These are phyloP conservation scores for Tauraco erythrolophus DNA, from an alignment of 2,113 vertebrate species.

Conservation along the genomic window DNA sequence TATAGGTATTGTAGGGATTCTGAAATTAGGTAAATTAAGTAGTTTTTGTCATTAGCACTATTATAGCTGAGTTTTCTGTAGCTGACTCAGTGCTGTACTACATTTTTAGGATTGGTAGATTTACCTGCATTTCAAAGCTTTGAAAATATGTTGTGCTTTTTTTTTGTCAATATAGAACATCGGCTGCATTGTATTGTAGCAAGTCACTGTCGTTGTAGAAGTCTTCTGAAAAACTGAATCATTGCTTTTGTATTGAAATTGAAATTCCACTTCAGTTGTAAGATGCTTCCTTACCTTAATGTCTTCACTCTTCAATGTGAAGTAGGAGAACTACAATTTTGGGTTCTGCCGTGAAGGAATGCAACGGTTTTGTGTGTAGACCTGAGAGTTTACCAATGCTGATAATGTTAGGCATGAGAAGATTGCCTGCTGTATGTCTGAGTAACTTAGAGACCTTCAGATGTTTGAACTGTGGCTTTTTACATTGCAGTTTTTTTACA, in stretches of 20 bases:
- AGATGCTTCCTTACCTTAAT: not conserved
- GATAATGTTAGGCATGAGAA: not conserved
- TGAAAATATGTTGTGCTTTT: not conserved
- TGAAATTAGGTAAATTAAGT: not conserved
- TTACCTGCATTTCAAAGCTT: not conserved
- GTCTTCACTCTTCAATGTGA: not conserved
- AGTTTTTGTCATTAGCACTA: not conserved
- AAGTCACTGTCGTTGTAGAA: not conserved
- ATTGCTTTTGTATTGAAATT: not conserved
- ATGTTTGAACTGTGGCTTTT: not conserved
- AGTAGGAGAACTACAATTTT: not conserved
- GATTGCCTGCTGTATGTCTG: not conserved
- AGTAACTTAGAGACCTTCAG: not conserved
- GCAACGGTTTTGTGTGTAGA: not conserved
- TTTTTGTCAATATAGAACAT: not conserved
- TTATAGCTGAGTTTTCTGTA: not conserved
- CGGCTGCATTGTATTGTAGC: not conserved
- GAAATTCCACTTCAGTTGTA: not conserved
- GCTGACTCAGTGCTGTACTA: not conserved
- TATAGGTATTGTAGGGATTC: not conserved
- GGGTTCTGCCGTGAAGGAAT: not conserved
- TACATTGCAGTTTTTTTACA: not conserved
- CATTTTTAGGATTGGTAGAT: not conserved
- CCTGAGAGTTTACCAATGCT: not conserved
- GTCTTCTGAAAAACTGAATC: not conserved